phyloP scores from a whole-genome alignment of 2,888 invertebrate species.

The Caenorhabditis afra region DNA sequence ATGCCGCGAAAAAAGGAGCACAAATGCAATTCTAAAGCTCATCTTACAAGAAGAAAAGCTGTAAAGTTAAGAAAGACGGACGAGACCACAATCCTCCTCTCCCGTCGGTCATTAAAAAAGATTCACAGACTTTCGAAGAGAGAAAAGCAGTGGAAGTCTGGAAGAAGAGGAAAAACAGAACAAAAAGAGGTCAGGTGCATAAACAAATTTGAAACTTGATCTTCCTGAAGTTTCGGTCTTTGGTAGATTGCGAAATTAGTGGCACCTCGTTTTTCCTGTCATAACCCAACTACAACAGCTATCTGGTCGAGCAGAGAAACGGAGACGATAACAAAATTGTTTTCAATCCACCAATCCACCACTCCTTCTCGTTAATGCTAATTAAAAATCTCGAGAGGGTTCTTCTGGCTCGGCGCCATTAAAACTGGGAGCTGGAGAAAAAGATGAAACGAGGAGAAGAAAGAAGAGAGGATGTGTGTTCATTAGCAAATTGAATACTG shows the following conservation, averaged over 20 bases:
- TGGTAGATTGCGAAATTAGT: too few relatives aligned
- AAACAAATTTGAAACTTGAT: too few relatives aligned
- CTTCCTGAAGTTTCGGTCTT: too few relatives aligned
- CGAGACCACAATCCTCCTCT: neutral
- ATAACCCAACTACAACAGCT: too few relatives aligned
- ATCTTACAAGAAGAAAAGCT: conserved; percentile 1
- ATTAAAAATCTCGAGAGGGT: conserved; percentile 55
- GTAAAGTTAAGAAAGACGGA: neutral
- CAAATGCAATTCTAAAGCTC: conserved; percentile 5
- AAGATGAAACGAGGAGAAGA: too few relatives aligned
- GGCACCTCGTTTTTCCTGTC: too few relatives aligned
- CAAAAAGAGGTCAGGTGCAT: conserved; percentile 2
- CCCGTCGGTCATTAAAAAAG: neutral
- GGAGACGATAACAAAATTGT: neutral
- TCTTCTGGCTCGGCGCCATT: conserved; percentile 28
- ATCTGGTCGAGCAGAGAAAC: too few relatives aligned
- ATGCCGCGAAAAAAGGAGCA: conserved; percentile 13
- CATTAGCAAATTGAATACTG: conserved; percentile 45
- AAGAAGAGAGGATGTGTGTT: conserved; percentile 18
- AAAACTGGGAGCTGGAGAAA: too few relatives aligned
- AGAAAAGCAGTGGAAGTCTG: neutral
- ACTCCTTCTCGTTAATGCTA: conserved; percentile 22
- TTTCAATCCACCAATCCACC: conserved; percentile 1
- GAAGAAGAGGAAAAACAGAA: conserved; percentile 12
- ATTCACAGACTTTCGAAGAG: neutral